Evolutionary conservation across 2,797 vertebrate genomes (phyloP).

Genomic region (Myoxocephalus aenaeus): DNA sequence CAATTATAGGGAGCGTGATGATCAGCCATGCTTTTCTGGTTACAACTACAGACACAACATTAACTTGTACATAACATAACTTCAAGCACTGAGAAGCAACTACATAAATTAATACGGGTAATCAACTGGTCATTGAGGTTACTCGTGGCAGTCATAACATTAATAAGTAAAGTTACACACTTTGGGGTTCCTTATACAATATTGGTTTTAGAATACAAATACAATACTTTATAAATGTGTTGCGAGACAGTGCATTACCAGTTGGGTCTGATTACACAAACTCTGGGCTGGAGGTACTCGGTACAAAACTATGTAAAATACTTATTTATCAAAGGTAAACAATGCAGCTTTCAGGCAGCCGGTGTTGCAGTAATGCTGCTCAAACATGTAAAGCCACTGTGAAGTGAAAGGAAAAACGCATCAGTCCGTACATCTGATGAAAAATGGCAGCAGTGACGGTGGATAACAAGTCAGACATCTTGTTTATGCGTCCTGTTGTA

Average conservation of each 20-base stretch:
- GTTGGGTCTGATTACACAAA: constrained; percentile 60
- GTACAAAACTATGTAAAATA: constrained; percentile 82
- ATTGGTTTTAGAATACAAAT: constrained; percentile 60
- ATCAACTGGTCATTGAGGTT: constrained; percentile 62
- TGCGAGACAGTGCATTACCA: constrained; percentile 58
- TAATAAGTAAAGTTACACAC: constrained; percentile 59
- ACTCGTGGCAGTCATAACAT: constrained; percentile 57
- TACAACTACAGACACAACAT: constrained; percentile 53
- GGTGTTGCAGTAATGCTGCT: constrained; percentile 46
- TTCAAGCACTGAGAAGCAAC: constrained; percentile 53
- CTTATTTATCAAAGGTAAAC: constrained; percentile 77
- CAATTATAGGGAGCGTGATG: constrained; percentile 57
- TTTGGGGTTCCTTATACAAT: constrained; percentile 50
- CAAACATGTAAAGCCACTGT: constrained; percentile 27
- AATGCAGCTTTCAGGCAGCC: constrained; percentile 51
- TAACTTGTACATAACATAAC: constrained; percentile 38
- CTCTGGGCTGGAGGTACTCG: constrained; percentile 51
- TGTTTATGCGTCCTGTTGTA: constrained; percentile 17
- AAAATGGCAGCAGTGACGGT: constrained; percentile 54
- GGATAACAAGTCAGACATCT: constrained; percentile 27
- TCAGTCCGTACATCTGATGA: constrained; percentile 35
- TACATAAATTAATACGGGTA: constrained; percentile 29
- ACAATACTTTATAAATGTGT: constrained; percentile 51
- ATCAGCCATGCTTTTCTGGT: constrained; percentile 65
- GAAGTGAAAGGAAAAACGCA: constrained; percentile 45